phyloP scores from a whole-genome alignment of 2,797 vertebrate species.

The Distichodus sexfasciatus region DNA sequence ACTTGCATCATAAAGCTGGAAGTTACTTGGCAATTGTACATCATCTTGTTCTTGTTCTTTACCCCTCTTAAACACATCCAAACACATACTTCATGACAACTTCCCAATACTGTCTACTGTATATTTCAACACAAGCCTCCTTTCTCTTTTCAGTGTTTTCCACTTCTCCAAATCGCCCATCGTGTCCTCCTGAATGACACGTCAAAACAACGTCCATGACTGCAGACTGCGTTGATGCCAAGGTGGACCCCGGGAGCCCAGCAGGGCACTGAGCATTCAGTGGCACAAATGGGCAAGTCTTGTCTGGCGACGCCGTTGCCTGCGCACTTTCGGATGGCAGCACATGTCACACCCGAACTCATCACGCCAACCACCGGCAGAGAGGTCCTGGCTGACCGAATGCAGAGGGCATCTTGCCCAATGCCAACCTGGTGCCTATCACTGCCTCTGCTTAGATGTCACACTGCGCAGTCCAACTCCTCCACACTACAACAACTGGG shows the following conservation, averaged over 20 bases:
- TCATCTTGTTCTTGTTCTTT: no score
- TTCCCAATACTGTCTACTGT: slow-evolving; percentile 2
- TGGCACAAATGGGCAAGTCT: slow-evolving; percentile 71
- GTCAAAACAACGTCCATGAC: slow-evolving; percentile 70
- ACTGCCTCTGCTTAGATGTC: slow-evolving; percentile 46
- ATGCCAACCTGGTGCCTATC: slow-evolving; percentile 64
- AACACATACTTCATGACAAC: neutral
- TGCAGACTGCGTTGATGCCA: slow-evolving; percentile 67
- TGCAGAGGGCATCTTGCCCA: slow-evolving; percentile 57
- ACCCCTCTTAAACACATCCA: no score
- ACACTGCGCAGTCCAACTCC: slow-evolving; percentile 17
- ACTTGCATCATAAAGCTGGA: no score
- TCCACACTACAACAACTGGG: no score
- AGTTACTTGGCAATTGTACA: no score
- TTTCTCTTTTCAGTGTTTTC: slow-evolving; percentile 14
- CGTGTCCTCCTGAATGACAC: slow-evolving; percentile 63
- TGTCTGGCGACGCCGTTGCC: slow-evolving; percentile 72
- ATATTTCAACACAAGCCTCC: slow-evolving; percentile 7
- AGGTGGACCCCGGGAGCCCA: slow-evolving; percentile 72
- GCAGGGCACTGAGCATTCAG: slow-evolving; percentile 70
- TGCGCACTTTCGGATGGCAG: slow-evolving; percentile 68
- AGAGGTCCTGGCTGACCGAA: slow-evolving; percentile 58
- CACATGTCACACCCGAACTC: slow-evolving; percentile 73
- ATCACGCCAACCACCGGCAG: slow-evolving; percentile 70
- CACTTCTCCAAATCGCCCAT: no score